These are phyloP conservation scores for Spheniscus mendiculus DNA, from an alignment of 2,113 vertebrate genomes.

Conservation along the genomic window DNA sequence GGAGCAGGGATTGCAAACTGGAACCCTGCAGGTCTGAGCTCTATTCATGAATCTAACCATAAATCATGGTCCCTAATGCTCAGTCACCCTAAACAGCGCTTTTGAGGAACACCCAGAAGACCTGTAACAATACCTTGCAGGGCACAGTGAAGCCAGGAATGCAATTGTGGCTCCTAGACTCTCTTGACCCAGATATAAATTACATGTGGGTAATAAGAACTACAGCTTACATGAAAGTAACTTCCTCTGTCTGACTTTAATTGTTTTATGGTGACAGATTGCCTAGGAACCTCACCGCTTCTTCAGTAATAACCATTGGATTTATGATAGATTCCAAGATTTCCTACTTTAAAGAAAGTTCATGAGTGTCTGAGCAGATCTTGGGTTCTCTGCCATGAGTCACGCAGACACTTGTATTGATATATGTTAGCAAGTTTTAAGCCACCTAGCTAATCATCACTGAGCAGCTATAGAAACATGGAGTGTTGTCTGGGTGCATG, in stretches of 20 bases:
- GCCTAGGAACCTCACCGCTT: neutral
- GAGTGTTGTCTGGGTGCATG: neutral
- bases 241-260: constrained; percentile 61
- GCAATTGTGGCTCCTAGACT: neutral
- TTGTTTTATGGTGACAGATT: constrained; percentile 52
- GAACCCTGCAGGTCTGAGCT: neutral
- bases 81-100: neutral
- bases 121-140: neutral
- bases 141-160: neutral
- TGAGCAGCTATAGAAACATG: neutral
- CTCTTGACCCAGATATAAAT: constrained; percentile 32
- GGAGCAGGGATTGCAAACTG: neutral
- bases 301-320: neutral
- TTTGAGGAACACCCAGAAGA: constrained; percentile 12
- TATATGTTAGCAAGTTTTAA: neutral
- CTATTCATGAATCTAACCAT: constrained; percentile 2
- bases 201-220: constrained; percentile 12
- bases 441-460: neutral
- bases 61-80: neutral
- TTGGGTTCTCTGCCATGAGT: neutral
- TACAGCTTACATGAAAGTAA: constrained; percentile 51
- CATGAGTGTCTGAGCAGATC: neutral
- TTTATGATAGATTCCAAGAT: neutral
- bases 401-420: neutral
- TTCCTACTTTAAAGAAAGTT: constrained; percentile 5